Evolutionary conservation across 2,797 vertebrate species (phyloP).

Genomic region (Syngnathus acus): DNA sequence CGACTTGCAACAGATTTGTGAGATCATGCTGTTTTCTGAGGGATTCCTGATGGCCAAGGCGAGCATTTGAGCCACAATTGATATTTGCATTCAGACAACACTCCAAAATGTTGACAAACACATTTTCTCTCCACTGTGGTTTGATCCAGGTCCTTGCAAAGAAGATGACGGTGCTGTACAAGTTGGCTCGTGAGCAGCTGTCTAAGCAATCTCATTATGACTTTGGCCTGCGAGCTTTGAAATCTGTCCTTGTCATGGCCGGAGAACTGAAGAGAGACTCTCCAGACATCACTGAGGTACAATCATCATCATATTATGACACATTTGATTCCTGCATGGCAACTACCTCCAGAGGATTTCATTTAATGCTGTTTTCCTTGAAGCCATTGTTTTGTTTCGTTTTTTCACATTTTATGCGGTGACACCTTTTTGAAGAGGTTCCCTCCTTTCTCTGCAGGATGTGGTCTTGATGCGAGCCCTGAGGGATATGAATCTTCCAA

Average conservation of each 20-base stretch:
- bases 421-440: background rate
- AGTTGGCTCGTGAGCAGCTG: constrained; percentile 86
- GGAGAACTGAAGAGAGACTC: constrained; percentile 93
- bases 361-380: background rate
- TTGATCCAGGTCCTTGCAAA: constrained; percentile 81
- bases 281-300: constrained; percentile 83
- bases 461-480: constrained; percentile 94
- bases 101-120: background rate
- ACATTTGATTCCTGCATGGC: background rate
- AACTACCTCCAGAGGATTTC: background rate
- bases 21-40: constrained; percentile 98
- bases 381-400: background rate
- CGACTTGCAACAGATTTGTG: constrained; percentile 95
- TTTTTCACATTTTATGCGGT: background rate
- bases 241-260: constrained; percentile 94
- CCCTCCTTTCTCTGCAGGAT: constrained; percentile 65
- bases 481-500: constrained; percentile 95
- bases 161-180: constrained; percentile 98
- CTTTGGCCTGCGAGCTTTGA: constrained; percentile 92
- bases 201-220: constrained; percentile 97
- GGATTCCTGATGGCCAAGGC: constrained; percentile 93
- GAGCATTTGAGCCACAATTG: constrained; percentile 12
- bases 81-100: background rate
- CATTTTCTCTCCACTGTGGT: background rate
- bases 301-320: background rate